Evolutionary conservation across 2,888 invertebrate genomes (phyloP).

Genomic region (Phyllotreta striolata): DNA sequence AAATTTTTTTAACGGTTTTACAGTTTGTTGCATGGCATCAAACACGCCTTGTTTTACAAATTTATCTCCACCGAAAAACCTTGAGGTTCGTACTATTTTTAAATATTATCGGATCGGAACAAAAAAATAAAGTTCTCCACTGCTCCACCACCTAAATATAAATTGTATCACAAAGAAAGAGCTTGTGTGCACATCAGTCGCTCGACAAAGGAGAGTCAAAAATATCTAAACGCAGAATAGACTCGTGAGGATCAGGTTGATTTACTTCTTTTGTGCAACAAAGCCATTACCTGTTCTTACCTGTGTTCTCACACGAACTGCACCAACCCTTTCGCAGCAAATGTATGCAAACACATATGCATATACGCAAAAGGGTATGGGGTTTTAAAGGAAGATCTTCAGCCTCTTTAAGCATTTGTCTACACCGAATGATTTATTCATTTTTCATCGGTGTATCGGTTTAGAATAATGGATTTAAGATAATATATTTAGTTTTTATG

Average conservation of each 20-base stretch:
- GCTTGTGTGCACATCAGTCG: slow-evolving; percentile 32
- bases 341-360: slow-evolving; percentile 38
- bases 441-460: slow-evolving; percentile 53
- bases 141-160: slow-evolving; percentile 17
- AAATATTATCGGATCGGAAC: slow-evolving; percentile 2
- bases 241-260: slow-evolving; percentile 29
- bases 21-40: slow-evolving; percentile 23
- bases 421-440: slow-evolving; percentile 48
- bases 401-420: slow-evolving; percentile 21
- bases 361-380: slow-evolving; percentile 46
- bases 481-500: slow-evolving; percentile 54
- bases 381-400: slow-evolving; percentile 40
- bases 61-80: neutral
- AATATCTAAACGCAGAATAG: slow-evolving; percentile 27
- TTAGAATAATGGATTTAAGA: slow-evolving; percentile 43
- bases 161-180: slow-evolving; percentile 28
- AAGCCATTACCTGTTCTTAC: slow-evolving; percentile 34
- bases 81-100: neutral
- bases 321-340: slow-evolving; percentile 26
- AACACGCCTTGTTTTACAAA: slow-evolving; percentile 7
- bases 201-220: slow-evolving; percentile 33
- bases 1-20: slow-evolving; percentile 29
- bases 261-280: slow-evolving; percentile 21
- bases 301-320: slow-evolving; percentile 33
- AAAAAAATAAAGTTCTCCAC: neutral